These are phyloP conservation scores for Epinotia nisella DNA, from an alignment of 2,888 invertebrate genomes.

Conservation along the genomic window DNA sequence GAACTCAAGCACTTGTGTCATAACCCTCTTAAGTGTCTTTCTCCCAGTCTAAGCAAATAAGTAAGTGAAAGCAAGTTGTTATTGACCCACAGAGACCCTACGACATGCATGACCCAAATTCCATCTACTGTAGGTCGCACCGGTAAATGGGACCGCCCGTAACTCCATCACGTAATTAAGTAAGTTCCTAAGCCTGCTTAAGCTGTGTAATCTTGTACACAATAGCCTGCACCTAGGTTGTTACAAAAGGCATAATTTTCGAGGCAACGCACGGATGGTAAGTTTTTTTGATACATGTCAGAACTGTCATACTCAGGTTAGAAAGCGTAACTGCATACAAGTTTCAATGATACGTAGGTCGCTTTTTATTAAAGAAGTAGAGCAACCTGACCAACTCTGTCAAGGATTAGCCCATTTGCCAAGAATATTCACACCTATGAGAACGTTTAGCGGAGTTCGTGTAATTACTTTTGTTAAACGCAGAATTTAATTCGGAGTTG, in stretches of 20 bases:
- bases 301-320: neutral
- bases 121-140: neutral
- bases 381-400: neutral
- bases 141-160: constrained; percentile 24
- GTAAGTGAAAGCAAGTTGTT: neutral
- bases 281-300: neutral
- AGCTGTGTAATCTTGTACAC: constrained; percentile 32
- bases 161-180: constrained; percentile 35
- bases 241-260: neutral
- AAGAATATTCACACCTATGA: constrained; percentile 26
- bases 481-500: constrained; percentile 1
- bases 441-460: constrained; percentile 16
- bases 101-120: constrained; percentile 2
- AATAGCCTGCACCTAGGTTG: constrained; percentile 7
- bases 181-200: constrained; percentile 33
- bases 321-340: neutral
- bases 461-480: constrained; percentile 13
- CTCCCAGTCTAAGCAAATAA: neutral
- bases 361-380: neutral
- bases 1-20: neutral
- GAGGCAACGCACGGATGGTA: neutral
- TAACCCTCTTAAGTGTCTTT: neutral
- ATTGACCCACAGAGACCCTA: neutral
- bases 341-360: neutral
- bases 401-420: constrained; percentile 28